Percentiles rank a stretch among this genome's conserved stretches.
phyloP scores from a whole-genome alignment of 2,888 invertebrate species.

The Callinectes sapidus region DNA sequence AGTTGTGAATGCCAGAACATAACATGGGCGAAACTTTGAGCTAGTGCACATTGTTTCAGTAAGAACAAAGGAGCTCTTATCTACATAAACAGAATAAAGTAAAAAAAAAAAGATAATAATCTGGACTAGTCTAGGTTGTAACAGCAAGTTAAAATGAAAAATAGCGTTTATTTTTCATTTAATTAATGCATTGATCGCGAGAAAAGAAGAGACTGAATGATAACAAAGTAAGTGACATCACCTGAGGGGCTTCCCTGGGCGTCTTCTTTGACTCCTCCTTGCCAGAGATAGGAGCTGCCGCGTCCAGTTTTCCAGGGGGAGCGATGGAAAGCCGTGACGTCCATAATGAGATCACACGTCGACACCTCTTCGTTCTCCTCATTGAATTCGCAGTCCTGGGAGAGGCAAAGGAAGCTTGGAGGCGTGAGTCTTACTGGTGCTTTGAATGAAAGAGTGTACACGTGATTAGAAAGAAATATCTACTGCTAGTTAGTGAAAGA shows the following conservation, averaged over 20 bases:
- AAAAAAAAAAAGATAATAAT: background rate
- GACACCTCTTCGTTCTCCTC: conserved; percentile 2
- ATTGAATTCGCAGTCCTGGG: conserved; percentile 47
- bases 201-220: background rate
- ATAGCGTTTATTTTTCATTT: background rate
- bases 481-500: background rate
- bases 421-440: background rate
- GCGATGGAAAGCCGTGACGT: conserved; percentile 41
- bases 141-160: background rate
- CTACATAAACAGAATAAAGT: background rate
- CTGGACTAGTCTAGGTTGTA: background rate
- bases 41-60: background rate
- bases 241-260: conserved; percentile 23
- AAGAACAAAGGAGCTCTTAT: background rate
- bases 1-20: background rate
- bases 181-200: too few species aligned
- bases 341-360: conserved; percentile 37
- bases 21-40: background rate
- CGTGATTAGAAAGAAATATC: background rate
- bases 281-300: conserved; percentile 26
- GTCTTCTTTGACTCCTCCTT: conserved; percentile 51
- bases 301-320: conserved; percentile 46
- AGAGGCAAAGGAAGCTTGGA: background rate
- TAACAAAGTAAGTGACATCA: background rate
- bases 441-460: background rate